These are phyloP conservation scores for Psittacara wagleri DNA, from an alignment of 2,113 vertebrate genomes.

Conservation along the genomic window DNA sequence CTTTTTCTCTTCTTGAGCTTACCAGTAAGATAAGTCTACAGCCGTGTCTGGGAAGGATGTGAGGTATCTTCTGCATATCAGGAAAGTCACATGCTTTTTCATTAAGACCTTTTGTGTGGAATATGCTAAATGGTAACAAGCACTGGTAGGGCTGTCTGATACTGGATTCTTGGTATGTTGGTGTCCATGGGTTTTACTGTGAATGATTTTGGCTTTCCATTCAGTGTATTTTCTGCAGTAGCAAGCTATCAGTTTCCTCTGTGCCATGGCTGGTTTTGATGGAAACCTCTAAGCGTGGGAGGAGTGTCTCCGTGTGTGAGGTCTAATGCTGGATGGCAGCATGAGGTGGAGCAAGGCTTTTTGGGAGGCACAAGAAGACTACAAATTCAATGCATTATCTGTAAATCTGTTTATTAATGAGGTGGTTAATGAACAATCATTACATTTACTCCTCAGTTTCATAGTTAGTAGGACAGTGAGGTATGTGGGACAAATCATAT, in stretches of 20 bases:
- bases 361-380: background rate
- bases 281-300: background rate
- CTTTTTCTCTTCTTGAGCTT: background rate
- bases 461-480: background rate
- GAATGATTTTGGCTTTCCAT: background rate
- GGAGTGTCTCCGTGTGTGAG: background rate
- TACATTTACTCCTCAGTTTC: background rate
- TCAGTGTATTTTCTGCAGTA: background rate
- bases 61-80: background rate
- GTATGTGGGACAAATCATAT: background rate
- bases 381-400: background rate
- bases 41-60: rapidly evolving
- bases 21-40: background rate
- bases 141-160: background rate
- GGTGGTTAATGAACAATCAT: background rate
- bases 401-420: background rate
- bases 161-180: background rate
- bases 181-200: background rate
- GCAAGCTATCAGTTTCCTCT: background rate
- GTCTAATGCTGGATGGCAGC: background rate
- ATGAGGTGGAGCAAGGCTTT: background rate
- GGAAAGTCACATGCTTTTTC: background rate
- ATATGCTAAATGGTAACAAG: background rate
- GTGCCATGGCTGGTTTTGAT: background rate
- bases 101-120: background rate